Percentiles rank a stretch among this genome's conserved stretches.
Evolutionary conservation across 2,888 invertebrate species (phyloP).

Genomic region (Ephialtes manifestator): DNA sequence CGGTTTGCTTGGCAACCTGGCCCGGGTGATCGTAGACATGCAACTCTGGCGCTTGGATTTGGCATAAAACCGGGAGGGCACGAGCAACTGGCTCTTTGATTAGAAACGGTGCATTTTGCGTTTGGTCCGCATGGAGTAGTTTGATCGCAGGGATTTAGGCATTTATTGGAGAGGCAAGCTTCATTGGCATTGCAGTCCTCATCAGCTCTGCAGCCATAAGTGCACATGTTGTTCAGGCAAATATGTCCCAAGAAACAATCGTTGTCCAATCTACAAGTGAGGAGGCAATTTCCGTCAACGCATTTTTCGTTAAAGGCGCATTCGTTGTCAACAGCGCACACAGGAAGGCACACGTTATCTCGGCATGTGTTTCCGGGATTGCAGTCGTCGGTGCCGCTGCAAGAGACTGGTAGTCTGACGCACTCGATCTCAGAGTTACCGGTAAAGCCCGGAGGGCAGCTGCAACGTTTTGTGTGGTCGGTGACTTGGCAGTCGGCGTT

Average conservation of each 20-base stretch:
- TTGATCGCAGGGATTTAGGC: constrained; percentile 92
- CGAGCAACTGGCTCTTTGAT: constrained; percentile 93
- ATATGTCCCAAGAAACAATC: constrained; percentile 97
- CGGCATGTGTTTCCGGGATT: constrained; percentile 91
- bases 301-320: constrained; percentile 97
- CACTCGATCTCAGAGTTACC: constrained; percentile 95
- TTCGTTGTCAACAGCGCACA: constrained; percentile 91
- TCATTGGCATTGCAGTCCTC: constrained; percentile 95
- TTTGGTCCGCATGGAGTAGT: constrained; percentile 95
- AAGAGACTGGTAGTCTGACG: constrained; percentile 94
- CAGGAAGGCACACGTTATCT: constrained; percentile 93
- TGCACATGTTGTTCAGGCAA: constrained; percentile 94
- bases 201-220: constrained; percentile 94
- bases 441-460: constrained; percentile 94
- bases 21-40: constrained; percentile 94
- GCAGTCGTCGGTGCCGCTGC: constrained; percentile 91
- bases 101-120: constrained; percentile 92
- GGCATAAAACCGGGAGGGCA: constrained; percentile 93
- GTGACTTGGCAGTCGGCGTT: constrained; percentile 92
- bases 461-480: constrained; percentile 92
- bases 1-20: constrained; percentile 92
- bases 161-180: constrained; percentile 93
- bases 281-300: constrained; percentile 92
- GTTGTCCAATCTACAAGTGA: constrained; percentile 96
- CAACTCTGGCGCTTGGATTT: constrained; percentile 95